Base-by-base conservation (phyloP, 2,113 vertebrate species). In the Mola mola region DNA sequence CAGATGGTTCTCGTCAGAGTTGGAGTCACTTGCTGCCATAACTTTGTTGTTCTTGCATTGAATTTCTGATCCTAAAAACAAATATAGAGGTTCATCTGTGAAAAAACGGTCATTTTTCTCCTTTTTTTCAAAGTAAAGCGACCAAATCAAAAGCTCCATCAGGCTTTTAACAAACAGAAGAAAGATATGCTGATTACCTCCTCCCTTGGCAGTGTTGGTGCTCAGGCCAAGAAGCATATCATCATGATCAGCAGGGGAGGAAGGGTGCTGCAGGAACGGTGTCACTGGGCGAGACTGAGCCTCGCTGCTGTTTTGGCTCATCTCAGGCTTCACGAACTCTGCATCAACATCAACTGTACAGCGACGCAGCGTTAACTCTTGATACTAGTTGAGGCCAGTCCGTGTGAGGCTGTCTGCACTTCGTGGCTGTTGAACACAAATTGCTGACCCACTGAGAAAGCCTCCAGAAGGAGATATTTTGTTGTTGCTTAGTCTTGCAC, bases 1-100 rank as follows among this genome's bases (percentile, higher is more conserved):
- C 52, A 96, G 73, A 16, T 74, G 44, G 0, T 78, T 83, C 61
- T 81, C 71, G 8, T 76, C 92, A 22, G 85, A 81, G 0, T 90
- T 91, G 79, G 85, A 59, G 3, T 77, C 69, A 25, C 72, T 77
- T 1, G 62, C 79, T 74, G 93, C 82, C 52, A 84, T 88, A 6
- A 73, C 72, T 15, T 61, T 42, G 25, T 67, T 78, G 44, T 50
- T 72, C 22, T 72, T 72, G 17, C 55, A 25, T 41, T 78, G 58
- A 58, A 41, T 33, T 44, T 81, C 73, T 86, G 63, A 41, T 3
- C 3, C 41, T 11, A 76, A 34, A 66, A 1, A 19, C 1, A 28
- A 21, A 4, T n/a, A n/a, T n/a, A n/a, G n/a, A n/a, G n/a, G n/a
- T n/a, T n/a, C n/a, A n/a, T n/a, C n/a, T n/a, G n/a, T n/a, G n/a